These are phyloP conservation scores for Alectura lathami DNA, from an alignment of 2,113 vertebrate genomes.

Conservation along the genomic window DNA sequence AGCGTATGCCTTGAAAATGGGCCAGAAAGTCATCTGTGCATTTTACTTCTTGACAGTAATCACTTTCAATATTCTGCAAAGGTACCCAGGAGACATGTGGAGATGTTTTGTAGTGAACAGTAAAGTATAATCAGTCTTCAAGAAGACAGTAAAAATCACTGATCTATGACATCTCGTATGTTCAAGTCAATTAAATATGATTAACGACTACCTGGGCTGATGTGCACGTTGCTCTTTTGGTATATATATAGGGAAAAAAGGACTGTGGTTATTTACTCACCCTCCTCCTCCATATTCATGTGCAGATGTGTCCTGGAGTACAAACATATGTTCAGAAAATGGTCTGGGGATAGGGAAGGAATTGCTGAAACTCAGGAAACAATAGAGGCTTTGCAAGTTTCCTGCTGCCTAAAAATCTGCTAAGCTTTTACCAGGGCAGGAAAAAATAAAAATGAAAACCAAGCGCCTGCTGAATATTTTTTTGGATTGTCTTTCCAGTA, in stretches of 20 bases:
- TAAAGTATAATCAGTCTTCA: slow-evolving; percentile 77
- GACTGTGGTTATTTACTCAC: slow-evolving; percentile 6
- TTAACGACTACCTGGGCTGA: slow-evolving; percentile 70
- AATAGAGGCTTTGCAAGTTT: not conserved
- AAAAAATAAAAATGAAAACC: not conserved
- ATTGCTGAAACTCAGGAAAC: not conserved
- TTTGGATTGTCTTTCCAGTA: not conserved
- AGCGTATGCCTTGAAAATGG: slow-evolving; percentile 53
- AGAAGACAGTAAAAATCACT: slow-evolving; percentile 80
- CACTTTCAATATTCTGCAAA: slow-evolving; percentile 72
- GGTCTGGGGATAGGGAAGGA: not conserved
- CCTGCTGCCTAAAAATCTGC: not conserved
- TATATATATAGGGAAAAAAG: not conserved
- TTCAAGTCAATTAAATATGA: slow-evolving; percentile 85
- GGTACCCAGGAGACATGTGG: slow-evolving; percentile 64
- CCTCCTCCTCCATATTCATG: slow-evolving; percentile 43
- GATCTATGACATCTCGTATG: slow-evolving; percentile 76
- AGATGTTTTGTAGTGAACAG: slow-evolving; percentile 68
- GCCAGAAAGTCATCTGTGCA: slow-evolving; percentile 66
- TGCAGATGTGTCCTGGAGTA: not conserved
- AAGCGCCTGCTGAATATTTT: not conserved
- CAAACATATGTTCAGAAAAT: not conserved
- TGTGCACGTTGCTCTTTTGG: not conserved
- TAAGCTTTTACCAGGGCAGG: not conserved
- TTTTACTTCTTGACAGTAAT: slow-evolving; percentile 80